Evolutionary conservation across 1,140 invertebrate species (phyloP).

Genomic region (Trialeurodes vaporariorum): DNA sequence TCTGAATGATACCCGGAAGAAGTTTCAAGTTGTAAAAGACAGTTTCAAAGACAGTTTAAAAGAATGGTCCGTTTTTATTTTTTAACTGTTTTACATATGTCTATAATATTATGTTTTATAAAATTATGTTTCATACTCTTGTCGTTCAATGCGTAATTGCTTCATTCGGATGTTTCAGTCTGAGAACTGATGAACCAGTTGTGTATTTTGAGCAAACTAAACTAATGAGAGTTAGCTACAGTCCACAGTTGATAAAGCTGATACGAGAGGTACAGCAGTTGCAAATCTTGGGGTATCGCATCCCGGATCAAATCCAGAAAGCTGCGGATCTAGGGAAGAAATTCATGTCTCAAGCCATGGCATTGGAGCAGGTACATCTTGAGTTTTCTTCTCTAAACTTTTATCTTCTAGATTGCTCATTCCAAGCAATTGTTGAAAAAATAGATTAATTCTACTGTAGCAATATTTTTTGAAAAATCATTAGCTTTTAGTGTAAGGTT

Average conservation of each 20-base stretch:
- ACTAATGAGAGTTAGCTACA: conserved; percentile 78
- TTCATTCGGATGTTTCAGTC: conserved; percentile 33
- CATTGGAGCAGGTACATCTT: conserved; percentile 69
- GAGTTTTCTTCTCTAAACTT: no score
- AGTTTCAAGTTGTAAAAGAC: no score
- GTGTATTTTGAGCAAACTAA: conserved; percentile 59
- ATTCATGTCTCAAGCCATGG: conserved; percentile 67
- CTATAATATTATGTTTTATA: neutral
- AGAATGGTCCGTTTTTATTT: no score
- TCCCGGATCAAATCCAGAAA: conserved; percentile 52
- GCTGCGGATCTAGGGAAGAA: conserved; percentile 49
- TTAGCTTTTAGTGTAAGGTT: no score
- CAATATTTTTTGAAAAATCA: no score
- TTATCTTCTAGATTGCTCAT: no score
- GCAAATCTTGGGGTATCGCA: conserved; percentile 60
- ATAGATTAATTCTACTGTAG: no score
- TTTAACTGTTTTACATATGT: neutral
- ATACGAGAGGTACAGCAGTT: conserved; percentile 75
- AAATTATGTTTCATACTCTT: neutral
- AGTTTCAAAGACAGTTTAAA: no score
- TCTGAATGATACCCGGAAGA: no score
- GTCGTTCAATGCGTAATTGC: conserved; percentile 13
- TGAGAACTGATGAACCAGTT: conserved; percentile 58
- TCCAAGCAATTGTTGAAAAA: no score
- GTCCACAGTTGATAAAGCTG: conserved; percentile 61